Conservation (phyloP, 2,888 invertebrate genomes). For the Hybos culiciformis region DNA sequence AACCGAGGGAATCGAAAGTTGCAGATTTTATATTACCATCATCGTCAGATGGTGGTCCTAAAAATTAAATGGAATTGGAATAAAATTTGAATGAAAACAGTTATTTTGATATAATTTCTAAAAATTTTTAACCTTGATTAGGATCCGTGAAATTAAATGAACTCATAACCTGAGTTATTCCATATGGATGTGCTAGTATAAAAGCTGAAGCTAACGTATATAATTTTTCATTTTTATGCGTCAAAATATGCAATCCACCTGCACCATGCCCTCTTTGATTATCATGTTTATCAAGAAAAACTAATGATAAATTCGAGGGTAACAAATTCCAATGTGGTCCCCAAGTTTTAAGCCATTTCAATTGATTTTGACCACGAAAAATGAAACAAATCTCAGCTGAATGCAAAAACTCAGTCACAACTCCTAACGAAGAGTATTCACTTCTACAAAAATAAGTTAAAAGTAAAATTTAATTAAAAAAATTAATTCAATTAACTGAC, state of each 20-base stretch:
- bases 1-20: slow-evolving; percentile 46
- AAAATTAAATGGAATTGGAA: slow-evolving; percentile 14
- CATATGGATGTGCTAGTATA: slow-evolving; percentile 76
- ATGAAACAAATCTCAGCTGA: slow-evolving; percentile 37
- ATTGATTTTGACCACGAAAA: slow-evolving; percentile 44
- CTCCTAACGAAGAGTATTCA: slow-evolving; percentile 42
- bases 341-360: slow-evolving; percentile 51
- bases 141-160: slow-evolving; percentile 56
- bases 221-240: slow-evolving; percentile 48
- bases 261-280: slow-evolving; percentile 66
- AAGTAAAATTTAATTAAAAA: not conserved
- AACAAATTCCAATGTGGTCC: slow-evolving; percentile 54
- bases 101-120: not conserved
- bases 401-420: slow-evolving; percentile 64
- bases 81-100: not conserved
- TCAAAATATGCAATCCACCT: slow-evolving; percentile 45
- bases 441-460: slow-evolving; percentile 21
- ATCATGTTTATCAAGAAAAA: slow-evolving; percentile 86
- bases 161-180: slow-evolving; percentile 70
- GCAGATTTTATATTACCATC: slow-evolving; percentile 53
- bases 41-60: slow-evolving; percentile 51
- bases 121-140: slow-evolving; percentile 27
- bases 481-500: not conserved
- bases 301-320: slow-evolving; percentile 45
- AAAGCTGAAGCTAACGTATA: slow-evolving; percentile 76